Percentiles rank a stretch among this genome's conserved stretches.
Conservation (phyloP, 2,797 vertebrate species). For the Malacoraja senta region DNA sequence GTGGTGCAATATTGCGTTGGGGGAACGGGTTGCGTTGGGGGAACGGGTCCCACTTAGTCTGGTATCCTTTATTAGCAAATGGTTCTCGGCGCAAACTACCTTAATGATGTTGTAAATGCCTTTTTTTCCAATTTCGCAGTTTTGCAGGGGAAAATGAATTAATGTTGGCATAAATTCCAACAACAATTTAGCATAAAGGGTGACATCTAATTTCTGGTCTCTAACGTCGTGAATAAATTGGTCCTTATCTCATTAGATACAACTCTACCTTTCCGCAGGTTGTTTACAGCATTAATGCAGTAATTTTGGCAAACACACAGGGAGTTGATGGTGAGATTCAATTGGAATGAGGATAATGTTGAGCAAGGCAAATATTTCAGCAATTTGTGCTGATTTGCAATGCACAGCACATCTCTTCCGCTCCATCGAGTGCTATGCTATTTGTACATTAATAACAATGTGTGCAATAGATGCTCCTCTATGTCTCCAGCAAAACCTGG, state of each 20-base stretch:
- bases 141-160: no score
- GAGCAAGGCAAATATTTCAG: background rate
- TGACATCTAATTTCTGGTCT: no score
- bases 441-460: background rate
- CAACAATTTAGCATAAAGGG: no score
- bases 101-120: no score
- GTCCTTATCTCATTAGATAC: background rate
- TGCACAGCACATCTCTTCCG: background rate
- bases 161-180: no score
- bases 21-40: no score
- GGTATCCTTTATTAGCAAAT: no score
- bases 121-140: no score
- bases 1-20: no score
- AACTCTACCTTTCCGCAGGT: background rate
- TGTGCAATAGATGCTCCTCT: background rate
- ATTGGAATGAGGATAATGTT: background rate
- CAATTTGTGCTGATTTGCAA: background rate
- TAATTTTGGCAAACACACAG: background rate
- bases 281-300: background rate
- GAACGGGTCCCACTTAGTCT: no score
- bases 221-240: background rate
- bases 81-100: no score
- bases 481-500: background rate
- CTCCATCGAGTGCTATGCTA: background rate
- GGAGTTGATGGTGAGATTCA: background rate